Percentiles rank a stretch among this genome's conserved stretches.
phyloP scores from a whole-genome alignment of 2,888 invertebrate genomes.

The Mamestra brassicae region DNA sequence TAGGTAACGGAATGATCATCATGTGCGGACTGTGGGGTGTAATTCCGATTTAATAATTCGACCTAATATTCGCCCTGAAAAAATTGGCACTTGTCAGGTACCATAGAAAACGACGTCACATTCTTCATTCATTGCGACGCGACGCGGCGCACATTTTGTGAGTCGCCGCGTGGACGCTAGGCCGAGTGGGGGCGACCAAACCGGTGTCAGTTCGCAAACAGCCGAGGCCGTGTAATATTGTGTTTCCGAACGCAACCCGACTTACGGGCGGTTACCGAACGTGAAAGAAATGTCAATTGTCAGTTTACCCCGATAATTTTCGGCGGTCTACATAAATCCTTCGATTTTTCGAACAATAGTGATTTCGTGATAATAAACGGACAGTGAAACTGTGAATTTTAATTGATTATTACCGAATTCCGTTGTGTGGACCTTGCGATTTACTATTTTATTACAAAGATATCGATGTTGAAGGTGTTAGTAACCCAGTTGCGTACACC shows the following conservation, averaged over 20 bases:
- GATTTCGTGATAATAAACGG: slow-evolving; percentile 35
- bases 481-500: slow-evolving; percentile 45
- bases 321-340: slow-evolving; percentile 65
- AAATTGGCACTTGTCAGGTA: slow-evolving; percentile 50
- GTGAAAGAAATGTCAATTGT: slow-evolving; percentile 81
- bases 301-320: slow-evolving; percentile 72
- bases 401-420: slow-evolving; percentile 40
- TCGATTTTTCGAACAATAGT: slow-evolving; percentile 42
- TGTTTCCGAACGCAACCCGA: slow-evolving; percentile 79
- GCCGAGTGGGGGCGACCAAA: slow-evolving; percentile 68
- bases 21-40: not conserved
- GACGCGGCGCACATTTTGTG: slow-evolving; percentile 66
- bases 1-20: not conserved
- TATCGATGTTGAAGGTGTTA: slow-evolving; percentile 49
- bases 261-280: slow-evolving; percentile 72
- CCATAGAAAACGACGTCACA: slow-evolving; percentile 59
- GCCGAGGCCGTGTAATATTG: slow-evolving; percentile 78
- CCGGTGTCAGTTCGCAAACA: slow-evolving; percentile 79
- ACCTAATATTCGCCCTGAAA: slow-evolving; percentile 31
- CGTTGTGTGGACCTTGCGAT: slow-evolving; percentile 42
- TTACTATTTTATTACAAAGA: slow-evolving; percentile 54
- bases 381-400: slow-evolving; percentile 56
- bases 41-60: slow-evolving; percentile 31
- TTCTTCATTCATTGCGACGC: slow-evolving; percentile 72
- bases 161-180: slow-evolving; percentile 58